A percentile compares a stretch with the other conserved stretches of the same genome.
These are phyloP conservation scores for Rhopalosiphum nymphaeae DNA, from an alignment of 2,888 invertebrate genomes.

Conservation along the genomic window DNA sequence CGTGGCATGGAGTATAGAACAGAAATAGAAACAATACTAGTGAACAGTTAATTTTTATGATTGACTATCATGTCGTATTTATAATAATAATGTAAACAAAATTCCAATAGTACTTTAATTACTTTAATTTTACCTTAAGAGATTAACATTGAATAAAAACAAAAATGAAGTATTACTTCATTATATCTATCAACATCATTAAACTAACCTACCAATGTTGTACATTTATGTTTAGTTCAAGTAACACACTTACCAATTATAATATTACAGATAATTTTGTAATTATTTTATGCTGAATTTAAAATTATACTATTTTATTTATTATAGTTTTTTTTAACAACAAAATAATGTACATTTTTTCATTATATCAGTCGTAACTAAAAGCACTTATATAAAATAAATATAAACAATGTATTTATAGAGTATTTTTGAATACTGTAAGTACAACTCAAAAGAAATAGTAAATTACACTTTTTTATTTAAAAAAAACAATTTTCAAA, in stretches of 20 bases:
- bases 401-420: background rate
- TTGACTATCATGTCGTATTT: background rate
- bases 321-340: background rate
- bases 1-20: too few relatives aligned
- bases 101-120: background rate
- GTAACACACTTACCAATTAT: too few relatives aligned
- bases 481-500: too few relatives aligned
- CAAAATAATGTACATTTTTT: background rate
- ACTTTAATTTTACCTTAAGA: background rate
- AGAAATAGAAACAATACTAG: background rate
- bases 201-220: background rate
- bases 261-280: background rate
- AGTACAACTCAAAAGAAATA: background rate
- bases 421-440: background rate
- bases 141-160: background rate
- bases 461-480: too few relatives aligned
- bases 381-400: background rate
- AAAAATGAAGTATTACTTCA: background rate
- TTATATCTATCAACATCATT: background rate
- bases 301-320: background rate
- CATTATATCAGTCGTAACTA: background rate
- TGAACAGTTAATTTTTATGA: background rate
- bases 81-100: background rate
- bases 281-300: background rate
- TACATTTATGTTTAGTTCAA: conserved; percentile 4